phyloP scores from a whole-genome alignment of 2,888 invertebrate genomes.

The Sericinus montela region DNA sequence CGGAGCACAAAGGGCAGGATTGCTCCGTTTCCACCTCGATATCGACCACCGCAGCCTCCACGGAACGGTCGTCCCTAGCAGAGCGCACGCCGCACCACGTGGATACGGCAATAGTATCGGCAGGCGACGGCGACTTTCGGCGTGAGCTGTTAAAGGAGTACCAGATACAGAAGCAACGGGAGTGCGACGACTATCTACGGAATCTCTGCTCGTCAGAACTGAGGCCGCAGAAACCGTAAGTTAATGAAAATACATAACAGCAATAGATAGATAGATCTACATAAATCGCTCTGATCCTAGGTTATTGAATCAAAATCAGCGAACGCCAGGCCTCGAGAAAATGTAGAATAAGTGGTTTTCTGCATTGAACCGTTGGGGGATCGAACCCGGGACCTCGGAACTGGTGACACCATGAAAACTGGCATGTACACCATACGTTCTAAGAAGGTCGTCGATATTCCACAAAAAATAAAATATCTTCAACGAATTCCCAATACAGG shows the following conservation, averaged over 20 bases:
- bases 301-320: too few relatives aligned
- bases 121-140: slow-evolving; percentile 60
- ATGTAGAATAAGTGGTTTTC: too few relatives aligned
- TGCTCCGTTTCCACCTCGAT: slow-evolving; percentile 81
- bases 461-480: too few relatives aligned
- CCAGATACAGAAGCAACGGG: slow-evolving; percentile 86
- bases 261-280: too few relatives aligned
- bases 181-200: slow-evolving; percentile 70
- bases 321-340: too few relatives aligned
- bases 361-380: too few relatives aligned
- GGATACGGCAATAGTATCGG: slow-evolving; percentile 43
- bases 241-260: slow-evolving; percentile 20
- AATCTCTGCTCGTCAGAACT: slow-evolving; percentile 64
- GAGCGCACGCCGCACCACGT: slow-evolving; percentile 49
- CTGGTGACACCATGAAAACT: too few relatives aligned
- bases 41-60: slow-evolving; percentile 85
- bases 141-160: slow-evolving; percentile 89
- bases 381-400: too few relatives aligned
- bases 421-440: too few relatives aligned
- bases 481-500: too few relatives aligned
- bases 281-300: too few relatives aligned
- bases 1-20: slow-evolving; percentile 83
- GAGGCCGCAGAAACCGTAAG: slow-evolving; percentile 61
- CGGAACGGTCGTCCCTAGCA: slow-evolving; percentile 65
- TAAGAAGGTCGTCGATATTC: too few relatives aligned